phyloP scores from a whole-genome alignment of 2,113 vertebrate species.

The Neolamprologus caudopunctatus region DNA sequence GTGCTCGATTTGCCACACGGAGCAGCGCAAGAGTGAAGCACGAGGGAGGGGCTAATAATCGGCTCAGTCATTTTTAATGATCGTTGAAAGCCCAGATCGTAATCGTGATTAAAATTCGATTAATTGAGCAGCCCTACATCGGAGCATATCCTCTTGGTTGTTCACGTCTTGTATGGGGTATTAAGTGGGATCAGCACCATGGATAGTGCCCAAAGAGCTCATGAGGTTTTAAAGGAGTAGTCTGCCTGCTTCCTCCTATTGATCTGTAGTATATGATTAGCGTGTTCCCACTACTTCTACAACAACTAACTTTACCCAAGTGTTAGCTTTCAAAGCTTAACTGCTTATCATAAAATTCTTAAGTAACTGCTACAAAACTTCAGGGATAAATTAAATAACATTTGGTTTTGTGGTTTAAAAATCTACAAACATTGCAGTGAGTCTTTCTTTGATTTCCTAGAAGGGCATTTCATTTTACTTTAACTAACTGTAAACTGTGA shows the following conservation, averaged over 20 bases:
- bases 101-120: rapidly evolving
- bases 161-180: neutral
- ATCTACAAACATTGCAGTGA: neutral
- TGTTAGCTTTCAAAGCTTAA: neutral
- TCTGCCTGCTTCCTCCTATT: neutral
- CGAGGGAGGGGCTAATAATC: too few relatives aligned
- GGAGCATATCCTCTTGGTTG: neutral
- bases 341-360: neutral
- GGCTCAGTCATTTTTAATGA: too few relatives aligned
- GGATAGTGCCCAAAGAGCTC: neutral
- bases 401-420: neutral
- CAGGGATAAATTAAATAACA: neutral
- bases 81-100: too few relatives aligned
- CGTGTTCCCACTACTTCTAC: neutral
- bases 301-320: neutral
- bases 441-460: neutral
- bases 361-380: neutral
- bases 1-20: too few relatives aligned
- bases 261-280: neutral
- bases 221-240: neutral
- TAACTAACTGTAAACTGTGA: neutral
- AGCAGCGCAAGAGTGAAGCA: too few relatives aligned
- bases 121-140: neutral
- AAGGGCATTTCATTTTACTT: neutral
- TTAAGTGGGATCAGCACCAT: neutral